These are phyloP conservation scores for Mimachlamys varia DNA, from an alignment of 2,888 invertebrate genomes.

Conservation along the genomic window DNA sequence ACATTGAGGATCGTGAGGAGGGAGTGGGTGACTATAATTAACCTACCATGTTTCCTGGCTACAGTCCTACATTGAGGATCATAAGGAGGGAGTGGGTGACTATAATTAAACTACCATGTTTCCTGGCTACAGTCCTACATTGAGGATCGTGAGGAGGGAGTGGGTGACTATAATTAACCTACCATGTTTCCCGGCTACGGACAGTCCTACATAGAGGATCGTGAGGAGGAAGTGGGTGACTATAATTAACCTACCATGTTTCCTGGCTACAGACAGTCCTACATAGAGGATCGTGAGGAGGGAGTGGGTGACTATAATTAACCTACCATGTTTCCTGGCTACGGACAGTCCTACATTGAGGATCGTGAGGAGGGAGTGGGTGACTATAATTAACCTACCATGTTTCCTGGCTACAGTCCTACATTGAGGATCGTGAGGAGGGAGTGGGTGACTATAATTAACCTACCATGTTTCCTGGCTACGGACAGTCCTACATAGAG, in stretches of 20 bases:
- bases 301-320: conserved; percentile 90
- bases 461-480: conserved; percentile 90
- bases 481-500: conserved; percentile 93
- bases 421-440: conserved; percentile 90
- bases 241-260: no score
- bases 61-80: conserved; percentile 92
- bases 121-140: conserved; percentile 93
- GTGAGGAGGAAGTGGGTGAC: conserved; percentile 90
- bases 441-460: conserved; percentile 90
- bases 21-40: conserved; percentile 90
- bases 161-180: conserved; percentile 91
- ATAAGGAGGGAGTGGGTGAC: conserved; percentile 90
- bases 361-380: conserved; percentile 89
- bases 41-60: conserved; percentile 90
- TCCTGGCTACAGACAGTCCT: conserved; percentile 93
- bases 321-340: conserved; percentile 90
- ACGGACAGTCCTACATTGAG: conserved; percentile 93
- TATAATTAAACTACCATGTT: no score
- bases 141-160: conserved; percentile 89
- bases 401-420: conserved; percentile 92
- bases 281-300: conserved; percentile 90
- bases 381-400: no score
- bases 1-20: conserved; percentile 90
- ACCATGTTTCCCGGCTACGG: conserved; percentile 91
- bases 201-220: conserved; percentile 92